Evolutionary conservation across 2,888 invertebrate species (phyloP).

Genomic region (Villa cingulata): DNA sequence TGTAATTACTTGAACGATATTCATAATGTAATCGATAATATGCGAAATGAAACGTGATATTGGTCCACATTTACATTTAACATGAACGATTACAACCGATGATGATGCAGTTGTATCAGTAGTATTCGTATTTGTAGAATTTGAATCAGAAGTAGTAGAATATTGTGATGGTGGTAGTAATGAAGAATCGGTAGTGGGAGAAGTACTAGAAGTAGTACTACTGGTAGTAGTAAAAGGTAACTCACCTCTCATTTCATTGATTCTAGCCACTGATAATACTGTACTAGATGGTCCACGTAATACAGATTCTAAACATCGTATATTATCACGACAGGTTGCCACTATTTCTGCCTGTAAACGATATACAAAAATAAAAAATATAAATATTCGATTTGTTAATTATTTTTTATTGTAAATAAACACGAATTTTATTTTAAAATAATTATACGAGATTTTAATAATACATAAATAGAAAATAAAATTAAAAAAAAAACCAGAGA

Average conservation of each 20-base stretch:
- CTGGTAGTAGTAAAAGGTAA: conserved; percentile 8
- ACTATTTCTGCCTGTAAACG: conserved; percentile 74
- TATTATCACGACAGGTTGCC: conserved; percentile 74
- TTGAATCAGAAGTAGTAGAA: neutral
- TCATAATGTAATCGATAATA: conserved; percentile 30
- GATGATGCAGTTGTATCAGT: conserved; percentile 7
- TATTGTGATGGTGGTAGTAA: conserved; percentile 7
- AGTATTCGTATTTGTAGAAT: neutral
- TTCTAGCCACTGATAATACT: conserved; percentile 41
- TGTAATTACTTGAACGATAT: conserved; percentile 28
- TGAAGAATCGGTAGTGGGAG: no score
- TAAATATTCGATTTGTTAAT: no score
- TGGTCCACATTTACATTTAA: conserved; percentile 33
- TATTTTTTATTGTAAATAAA: no score
- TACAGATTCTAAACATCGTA: conserved; percentile 62
- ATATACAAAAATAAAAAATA: conserved; percentile 5
- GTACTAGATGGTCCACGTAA: conserved; percentile 41
- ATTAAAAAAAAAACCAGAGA: no score
- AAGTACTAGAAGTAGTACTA: neutral
- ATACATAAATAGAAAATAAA: no score
- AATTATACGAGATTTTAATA: no score
- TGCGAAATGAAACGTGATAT: conserved; percentile 34
- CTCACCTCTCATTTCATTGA: conserved; percentile 49
- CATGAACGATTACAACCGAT: conserved; percentile 7
- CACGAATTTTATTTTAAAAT: no score